Evolutionary conservation across 2,797 vertebrate genomes (phyloP).

Genomic region (Tokudaia muenninki): DNA sequence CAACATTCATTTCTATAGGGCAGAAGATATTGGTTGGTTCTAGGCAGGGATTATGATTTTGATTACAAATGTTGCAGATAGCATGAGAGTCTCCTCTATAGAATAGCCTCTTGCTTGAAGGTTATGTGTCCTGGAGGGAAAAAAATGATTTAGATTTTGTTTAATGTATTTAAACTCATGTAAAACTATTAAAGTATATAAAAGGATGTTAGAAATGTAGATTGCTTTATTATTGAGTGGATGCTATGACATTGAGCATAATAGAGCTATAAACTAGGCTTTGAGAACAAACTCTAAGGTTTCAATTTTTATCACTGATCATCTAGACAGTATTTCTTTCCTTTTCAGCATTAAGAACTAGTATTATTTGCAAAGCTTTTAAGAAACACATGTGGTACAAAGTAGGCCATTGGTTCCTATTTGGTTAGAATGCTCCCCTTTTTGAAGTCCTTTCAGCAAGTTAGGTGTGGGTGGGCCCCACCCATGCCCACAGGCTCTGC

Average conservation of each 20-base stretch:
- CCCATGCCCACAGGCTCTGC: conserved; percentile 19
- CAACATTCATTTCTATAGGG: neutral
- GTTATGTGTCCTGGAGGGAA: neutral
- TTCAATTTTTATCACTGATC: neutral
- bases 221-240: neutral
- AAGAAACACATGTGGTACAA: neutral
- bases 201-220: neutral
- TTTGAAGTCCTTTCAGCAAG: neutral
- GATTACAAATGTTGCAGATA: neutral
- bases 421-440: neutral
- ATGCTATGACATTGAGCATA: neutral
- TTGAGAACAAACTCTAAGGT: neutral
- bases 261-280: neutral
- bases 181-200: neutral
- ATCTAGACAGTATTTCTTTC: neutral
- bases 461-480: neutral
- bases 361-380: conserved; percentile 8
- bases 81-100: neutral
- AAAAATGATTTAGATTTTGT: neutral
- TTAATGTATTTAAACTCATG: neutral
- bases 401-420: neutral
- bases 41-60: neutral
- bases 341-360: neutral
- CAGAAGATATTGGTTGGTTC: neutral
- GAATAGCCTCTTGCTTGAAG: neutral